phyloP scores from a whole-genome alignment of 2,797 vertebrate genomes.

The Loriculus beryllinus region DNA sequence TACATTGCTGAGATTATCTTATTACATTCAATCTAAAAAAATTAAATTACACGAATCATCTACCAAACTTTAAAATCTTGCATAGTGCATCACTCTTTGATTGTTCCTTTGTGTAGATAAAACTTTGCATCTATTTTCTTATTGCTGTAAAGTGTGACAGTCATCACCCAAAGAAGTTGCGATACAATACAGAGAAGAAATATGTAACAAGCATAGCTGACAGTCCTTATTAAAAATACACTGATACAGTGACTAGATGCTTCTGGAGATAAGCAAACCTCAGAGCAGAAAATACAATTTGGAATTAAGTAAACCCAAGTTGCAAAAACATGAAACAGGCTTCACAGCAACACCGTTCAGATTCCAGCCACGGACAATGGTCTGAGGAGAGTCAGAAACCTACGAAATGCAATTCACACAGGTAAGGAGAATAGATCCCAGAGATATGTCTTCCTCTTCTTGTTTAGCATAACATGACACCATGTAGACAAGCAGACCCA shows the following conservation, averaged over 20 bases:
- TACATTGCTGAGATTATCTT: background rate
- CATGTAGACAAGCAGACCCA: background rate
- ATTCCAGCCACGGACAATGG: accelerated
- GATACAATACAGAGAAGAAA: background rate
- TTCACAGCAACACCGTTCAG: background rate
- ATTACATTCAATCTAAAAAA: background rate
- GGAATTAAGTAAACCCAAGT: background rate
- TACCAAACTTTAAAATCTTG: background rate
- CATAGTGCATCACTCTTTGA: background rate
- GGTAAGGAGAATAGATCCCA: background rate
- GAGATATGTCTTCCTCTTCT: background rate
- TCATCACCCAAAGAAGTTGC: background rate
- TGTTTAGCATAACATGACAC: background rate
- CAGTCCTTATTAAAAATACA: background rate
- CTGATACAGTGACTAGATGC: no score
- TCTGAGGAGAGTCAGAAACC: background rate
- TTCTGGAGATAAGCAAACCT: background rate
- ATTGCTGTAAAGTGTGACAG: background rate
- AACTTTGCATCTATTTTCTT: background rate
- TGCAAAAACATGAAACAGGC: background rate
- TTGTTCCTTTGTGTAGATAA: background rate
- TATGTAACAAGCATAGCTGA: accelerated
- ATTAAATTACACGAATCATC: background rate
- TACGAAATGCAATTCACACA: background rate
- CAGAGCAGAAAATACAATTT: background rate